Evolutionary conservation across 2,113 vertebrate species (phyloP), one percentile per base, ranked within the genome.

Genomic region (Callocephalon fimbriatum): DNA sequence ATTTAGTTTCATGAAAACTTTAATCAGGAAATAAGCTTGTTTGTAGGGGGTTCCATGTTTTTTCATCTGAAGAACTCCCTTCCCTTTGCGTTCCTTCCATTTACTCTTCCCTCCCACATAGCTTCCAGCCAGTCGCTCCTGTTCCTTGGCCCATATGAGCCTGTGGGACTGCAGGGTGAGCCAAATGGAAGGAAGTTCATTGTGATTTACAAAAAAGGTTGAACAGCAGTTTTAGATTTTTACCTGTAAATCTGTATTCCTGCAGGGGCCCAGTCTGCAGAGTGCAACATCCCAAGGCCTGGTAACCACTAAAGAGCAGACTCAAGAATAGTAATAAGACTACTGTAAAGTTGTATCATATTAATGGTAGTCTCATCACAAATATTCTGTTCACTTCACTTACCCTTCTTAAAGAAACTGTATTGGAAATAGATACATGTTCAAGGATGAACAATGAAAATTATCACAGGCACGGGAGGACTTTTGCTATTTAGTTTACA

Each of bases 151-250:
- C 58, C 12, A 32, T 23, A 25, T 2, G 31, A 61, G 14, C 12
- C 37, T 37, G 5, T 73, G 53, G 26, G 37, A 70, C 23, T 68
- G 71, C 29, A 74, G 31, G 8, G 31, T 67, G n/a, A 78, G 8
- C 32, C 32, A 72, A 90, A 67, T 0, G 1, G 45, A 21, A 73
- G 27, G n/a, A 79, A 27, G 54, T 0, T 63, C 0, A 58, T 1
- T 59, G 17, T 23, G 19, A n/a, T 59, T 47, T 1, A 9, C 26
- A 40, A 61, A 16, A 22, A 14, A 8, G 2, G 1, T 15, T 40
- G 6, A 67, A 58, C 2, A 31, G 29, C 21, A 54, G 6, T 40
- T 85, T 59, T 7, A 16, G 21, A 16, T 26, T 27, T 74, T 54
- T 62, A 4, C 20, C 78, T 77, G 74, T 45, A 47, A 29, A 78